These are phyloP conservation scores for Nothocercus julius DNA, from an alignment of 2,113 vertebrate genomes.

Conservation along the genomic window DNA sequence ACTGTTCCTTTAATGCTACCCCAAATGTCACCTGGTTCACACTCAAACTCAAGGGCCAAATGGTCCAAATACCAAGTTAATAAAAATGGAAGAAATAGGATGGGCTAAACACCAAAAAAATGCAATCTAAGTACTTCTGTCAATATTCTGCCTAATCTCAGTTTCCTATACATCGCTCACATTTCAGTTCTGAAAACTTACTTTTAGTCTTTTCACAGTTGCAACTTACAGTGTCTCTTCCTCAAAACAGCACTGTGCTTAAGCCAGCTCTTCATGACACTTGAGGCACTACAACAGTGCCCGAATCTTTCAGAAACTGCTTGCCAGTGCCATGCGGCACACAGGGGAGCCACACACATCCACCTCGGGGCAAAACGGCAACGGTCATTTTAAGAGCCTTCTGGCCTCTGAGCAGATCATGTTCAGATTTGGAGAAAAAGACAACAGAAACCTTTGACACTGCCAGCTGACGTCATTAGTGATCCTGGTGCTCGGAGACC, in stretches of 20 bases:
- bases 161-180: not conserved
- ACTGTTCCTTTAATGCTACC: not conserved
- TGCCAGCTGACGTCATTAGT: not conserved
- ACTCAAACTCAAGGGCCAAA: not conserved
- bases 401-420: not conserved
- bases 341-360: not conserved
- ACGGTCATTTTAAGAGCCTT: not conserved
- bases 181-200: not conserved
- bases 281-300: not conserved
- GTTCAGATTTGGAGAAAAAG: not conserved
- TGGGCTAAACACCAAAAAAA: not conserved
- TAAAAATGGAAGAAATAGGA: not conserved
- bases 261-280: not conserved
- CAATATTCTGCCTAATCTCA: not conserved
- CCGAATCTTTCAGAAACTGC: not conserved
- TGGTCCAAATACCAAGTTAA: not conserved
- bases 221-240: not conserved
- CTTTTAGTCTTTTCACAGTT: not conserved
- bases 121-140: not conserved
- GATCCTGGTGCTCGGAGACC: not conserved
- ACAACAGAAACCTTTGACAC: conserved; percentile 2
- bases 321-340: not conserved
- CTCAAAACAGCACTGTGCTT: not conserved
- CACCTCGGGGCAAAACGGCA: not conserved
- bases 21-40: not conserved